Conservation (phyloP, 2,797 vertebrate genomes). For the Oryzias dopingdopingensis region DNA sequence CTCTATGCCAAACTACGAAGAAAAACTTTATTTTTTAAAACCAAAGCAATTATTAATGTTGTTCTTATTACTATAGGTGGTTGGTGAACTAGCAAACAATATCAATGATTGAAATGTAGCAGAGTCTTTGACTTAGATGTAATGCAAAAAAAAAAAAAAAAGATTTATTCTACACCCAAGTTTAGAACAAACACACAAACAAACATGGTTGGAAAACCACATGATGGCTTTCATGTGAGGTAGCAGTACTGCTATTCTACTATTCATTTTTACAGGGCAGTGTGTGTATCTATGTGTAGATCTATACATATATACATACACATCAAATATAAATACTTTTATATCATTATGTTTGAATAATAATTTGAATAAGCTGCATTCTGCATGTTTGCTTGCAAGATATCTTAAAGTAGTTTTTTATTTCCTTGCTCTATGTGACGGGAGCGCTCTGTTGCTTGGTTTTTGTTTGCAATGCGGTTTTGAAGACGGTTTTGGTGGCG, state of each 20-base stretch:
- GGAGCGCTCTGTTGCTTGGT: slow-evolving; percentile 60
- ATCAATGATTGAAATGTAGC: slow-evolving; percentile 82
- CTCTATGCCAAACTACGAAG: slow-evolving; percentile 82
- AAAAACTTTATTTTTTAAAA: slow-evolving; percentile 83
- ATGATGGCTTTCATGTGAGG: slow-evolving; percentile 74
- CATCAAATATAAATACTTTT: slow-evolving; percentile 64
- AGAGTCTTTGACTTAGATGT: slow-evolving; percentile 82
- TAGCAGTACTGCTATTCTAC: slow-evolving; percentile 75
- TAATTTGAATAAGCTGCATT: slow-evolving; percentile 73
- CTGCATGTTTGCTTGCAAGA: slow-evolving; percentile 80
- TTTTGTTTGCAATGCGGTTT: slow-evolving; percentile 40
- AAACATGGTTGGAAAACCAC: slow-evolving; percentile 61
- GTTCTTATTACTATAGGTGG: slow-evolving; percentile 72
- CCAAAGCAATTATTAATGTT: slow-evolving; percentile 83
- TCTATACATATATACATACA: slow-evolving; percentile 46
- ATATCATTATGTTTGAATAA: slow-evolving; percentile 74
- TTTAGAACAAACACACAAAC: slow-evolving; percentile 49
- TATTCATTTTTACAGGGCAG: slow-evolving; percentile 68
- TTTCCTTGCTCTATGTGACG: slow-evolving; percentile 66
- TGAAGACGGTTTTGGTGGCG: slow-evolving; percentile 13
- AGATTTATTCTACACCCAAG: slow-evolving; percentile 47
- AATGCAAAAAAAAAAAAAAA: slow-evolving; percentile 77
- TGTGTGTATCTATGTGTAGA: slow-evolving; percentile 66
- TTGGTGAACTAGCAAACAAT: slow-evolving; percentile 63
- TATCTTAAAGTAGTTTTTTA: slow-evolving; percentile 67